Conservation (phyloP, 2,888 invertebrate genomes). For the Diabrotica balteata region DNA sequence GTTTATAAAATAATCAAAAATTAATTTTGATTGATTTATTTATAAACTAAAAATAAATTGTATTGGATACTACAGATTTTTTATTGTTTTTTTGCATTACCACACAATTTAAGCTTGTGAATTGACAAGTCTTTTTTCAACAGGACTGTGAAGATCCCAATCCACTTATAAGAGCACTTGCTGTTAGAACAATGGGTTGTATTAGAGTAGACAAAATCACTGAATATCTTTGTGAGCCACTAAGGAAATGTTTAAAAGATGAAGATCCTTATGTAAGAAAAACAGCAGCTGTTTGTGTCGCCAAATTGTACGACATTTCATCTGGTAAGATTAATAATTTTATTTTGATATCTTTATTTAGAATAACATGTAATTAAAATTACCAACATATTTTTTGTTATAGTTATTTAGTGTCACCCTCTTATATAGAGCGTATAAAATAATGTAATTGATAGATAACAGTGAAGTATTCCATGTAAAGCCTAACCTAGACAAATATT, state of each 20-base stretch:
- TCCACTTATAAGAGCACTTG: slow-evolving; percentile 96
- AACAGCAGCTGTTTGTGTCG: slow-evolving; percentile 99
- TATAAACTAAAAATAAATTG: too few relatives aligned
- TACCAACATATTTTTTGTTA: too few relatives aligned
- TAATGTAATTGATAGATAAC: too few relatives aligned
- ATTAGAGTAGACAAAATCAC: slow-evolving; percentile 99
- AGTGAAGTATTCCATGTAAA: too few relatives aligned
- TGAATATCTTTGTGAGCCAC: slow-evolving; percentile 97
- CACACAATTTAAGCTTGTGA: slow-evolving; percentile 10
- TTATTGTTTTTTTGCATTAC: background rate
- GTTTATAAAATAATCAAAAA: too few relatives aligned
- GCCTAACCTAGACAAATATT: too few relatives aligned
- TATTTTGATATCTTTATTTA: too few relatives aligned
- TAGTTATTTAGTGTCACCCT: too few relatives aligned
- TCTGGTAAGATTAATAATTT: slow-evolving; percentile 60
- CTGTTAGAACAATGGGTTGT: slow-evolving; percentile 99
- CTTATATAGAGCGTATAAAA: too few relatives aligned
- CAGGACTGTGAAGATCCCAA: slow-evolving; percentile 99
- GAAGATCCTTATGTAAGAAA: slow-evolving; percentile 98
- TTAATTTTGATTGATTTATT: too few relatives aligned
- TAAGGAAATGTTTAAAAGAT: slow-evolving; percentile 93
- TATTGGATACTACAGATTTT: too few relatives aligned
- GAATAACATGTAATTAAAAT: too few relatives aligned
- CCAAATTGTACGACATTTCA: slow-evolving; percentile 96
- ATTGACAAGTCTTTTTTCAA: slow-evolving; percentile 20